Base-by-base conservation (phyloP, 2,113 vertebrate genomes). In the Dendropsophus ebraccatus region DNA sequence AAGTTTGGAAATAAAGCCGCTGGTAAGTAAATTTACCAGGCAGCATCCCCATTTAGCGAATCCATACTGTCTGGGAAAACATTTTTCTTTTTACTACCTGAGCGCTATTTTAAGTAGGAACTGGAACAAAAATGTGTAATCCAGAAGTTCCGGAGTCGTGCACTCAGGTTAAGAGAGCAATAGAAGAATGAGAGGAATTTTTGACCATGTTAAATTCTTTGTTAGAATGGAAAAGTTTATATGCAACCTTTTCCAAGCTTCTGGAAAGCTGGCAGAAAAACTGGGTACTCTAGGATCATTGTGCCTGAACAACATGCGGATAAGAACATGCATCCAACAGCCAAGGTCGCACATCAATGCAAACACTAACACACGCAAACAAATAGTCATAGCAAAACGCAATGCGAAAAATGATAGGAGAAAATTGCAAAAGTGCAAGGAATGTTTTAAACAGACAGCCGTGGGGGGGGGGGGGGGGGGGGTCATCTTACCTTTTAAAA, bases 171-270 rank as follows among this genome's bases (percentile, higher is more conserved):
- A 76, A 2, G 47, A 30, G 45, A 76, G 50, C 2, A 76, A 76
- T 76, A 47, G 16, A 76, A 50, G 45, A 76, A 50, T 30, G 73
- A 76, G 1, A 76, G 73, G 73, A 76, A 76, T 76, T 76, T 76
- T 69, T 69, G 30, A 69, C 62, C 30, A 67, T 6, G 10, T 69
- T 30, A 69, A 32, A 69, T 50, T 30, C n/a, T 50, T 47, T 17
- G 30, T 30, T 50, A 45, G 73, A 50, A 50, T 76, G 45, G 73
- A 50, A 76, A 76, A 6, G 12, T n/a, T 50, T 25, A 76, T 47
- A 25, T 13, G n/a, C 13, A 50, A 28, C 11, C 19, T 35, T 35
- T 19, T 50, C n/a, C 41, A 76, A 76, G 6, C 65, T 49, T 13
- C 23, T 28, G 37, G 45, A 47, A 47, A 76, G 7, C 70, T 74